These are phyloP conservation scores for Dolichoris vasculosae DNA, from an alignment of 1,140 invertebrate genomes.

Conservation along the genomic window DNA sequence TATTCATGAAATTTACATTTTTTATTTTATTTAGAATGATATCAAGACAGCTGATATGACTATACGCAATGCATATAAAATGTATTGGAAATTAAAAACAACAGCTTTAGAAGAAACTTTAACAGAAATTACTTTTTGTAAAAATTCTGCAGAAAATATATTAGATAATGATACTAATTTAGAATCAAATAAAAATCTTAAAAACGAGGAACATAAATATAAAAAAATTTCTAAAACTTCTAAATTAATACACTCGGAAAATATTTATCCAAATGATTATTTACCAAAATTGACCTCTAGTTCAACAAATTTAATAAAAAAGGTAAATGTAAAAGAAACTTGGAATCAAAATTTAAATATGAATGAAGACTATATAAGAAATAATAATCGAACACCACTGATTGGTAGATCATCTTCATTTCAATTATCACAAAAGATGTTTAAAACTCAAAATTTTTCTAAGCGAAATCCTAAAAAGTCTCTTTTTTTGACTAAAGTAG, in stretches of 20 bases:
- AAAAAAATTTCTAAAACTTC: not conserved
- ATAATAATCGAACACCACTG: constrained; percentile 60
- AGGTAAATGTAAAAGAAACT: constrained; percentile 68
- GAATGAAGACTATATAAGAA: constrained; percentile 55
- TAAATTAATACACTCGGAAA: not conserved
- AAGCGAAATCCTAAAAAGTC: constrained; percentile 86
- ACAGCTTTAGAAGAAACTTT: constrained; percentile 81
- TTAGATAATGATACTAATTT: constrained; percentile 22
- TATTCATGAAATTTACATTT: not conserved
- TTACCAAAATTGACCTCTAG: not conserved
- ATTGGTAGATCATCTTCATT: constrained; percentile 69
- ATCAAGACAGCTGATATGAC: constrained; percentile 82
- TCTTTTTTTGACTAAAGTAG: constrained; percentile 65
- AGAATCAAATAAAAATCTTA: not conserved
- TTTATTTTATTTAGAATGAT: constrained; percentile 78
- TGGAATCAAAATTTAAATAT: constrained; percentile 78
- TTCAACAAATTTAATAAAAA: constrained; percentile 25
- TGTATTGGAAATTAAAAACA: constrained; percentile 87
- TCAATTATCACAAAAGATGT: constrained; percentile 81
- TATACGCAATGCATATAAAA: constrained; percentile 85
- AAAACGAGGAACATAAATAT: not conserved
- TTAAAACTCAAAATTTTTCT: constrained; percentile 79
- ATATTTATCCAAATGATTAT: not conserved
- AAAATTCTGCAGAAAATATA: constrained; percentile 60
- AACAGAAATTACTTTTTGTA: constrained; percentile 69